Conservation (phyloP, 1,140 invertebrate species). For the Hycleus phaleratus region DNA sequence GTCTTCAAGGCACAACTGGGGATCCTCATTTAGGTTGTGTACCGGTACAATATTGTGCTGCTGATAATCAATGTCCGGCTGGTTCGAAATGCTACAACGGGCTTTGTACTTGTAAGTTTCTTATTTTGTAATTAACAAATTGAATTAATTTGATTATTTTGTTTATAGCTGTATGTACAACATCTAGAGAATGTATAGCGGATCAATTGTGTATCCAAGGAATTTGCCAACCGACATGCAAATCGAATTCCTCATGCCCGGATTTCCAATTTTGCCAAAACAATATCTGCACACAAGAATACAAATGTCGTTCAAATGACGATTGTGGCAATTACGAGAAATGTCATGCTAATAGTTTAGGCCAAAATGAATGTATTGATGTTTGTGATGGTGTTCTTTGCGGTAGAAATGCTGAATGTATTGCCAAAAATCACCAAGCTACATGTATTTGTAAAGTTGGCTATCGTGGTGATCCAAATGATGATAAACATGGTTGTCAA, state of each 20-base stretch:
- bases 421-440: slow-evolving; percentile 58
- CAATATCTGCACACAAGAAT: slow-evolving; percentile 73
- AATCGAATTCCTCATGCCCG: slow-evolving; percentile 66
- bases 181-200: slow-evolving; percentile 67
- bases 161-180: slow-evolving; percentile 56
- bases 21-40: slow-evolving; percentile 78
- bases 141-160: slow-evolving; percentile 23
- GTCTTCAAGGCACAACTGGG: slow-evolving; percentile 72
- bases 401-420: slow-evolving; percentile 73
- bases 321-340: slow-evolving; percentile 63
- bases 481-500: slow-evolving; percentile 63
- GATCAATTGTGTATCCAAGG: slow-evolving; percentile 74
- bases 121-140: slow-evolving; percentile 2
- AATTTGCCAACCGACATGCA: slow-evolving; percentile 72
- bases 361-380: slow-evolving; percentile 62
- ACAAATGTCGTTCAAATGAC: slow-evolving; percentile 58
- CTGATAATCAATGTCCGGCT: slow-evolving; percentile 68
- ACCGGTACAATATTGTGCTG: slow-evolving; percentile 67
- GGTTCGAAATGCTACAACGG: slow-evolving; percentile 74
- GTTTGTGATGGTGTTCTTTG: slow-evolving; percentile 66
- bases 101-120: slow-evolving; percentile 57
- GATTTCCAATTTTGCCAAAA: slow-evolving; percentile 75
- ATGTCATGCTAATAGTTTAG: slow-evolving; percentile 59
- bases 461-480: slow-evolving; percentile 69
- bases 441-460: slow-evolving; percentile 69